Percentiles rank a stretch among this genome's conserved stretches.
Conservation (phyloP, 1,140 invertebrate genomes). For the Euwallacea similis region DNA sequence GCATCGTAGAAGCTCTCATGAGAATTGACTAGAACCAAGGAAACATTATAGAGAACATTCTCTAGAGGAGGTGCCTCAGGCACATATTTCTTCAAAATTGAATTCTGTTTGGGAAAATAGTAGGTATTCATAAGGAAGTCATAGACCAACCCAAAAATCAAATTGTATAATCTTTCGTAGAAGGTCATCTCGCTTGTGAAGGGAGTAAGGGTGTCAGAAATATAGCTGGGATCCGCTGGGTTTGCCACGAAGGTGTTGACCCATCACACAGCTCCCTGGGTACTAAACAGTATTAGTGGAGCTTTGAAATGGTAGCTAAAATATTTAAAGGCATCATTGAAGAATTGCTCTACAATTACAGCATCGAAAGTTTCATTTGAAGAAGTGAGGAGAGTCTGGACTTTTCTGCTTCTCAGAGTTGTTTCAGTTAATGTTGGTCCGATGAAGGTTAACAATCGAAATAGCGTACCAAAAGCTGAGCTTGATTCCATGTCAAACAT, state of each 20-base stretch:
- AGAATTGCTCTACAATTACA: conserved; percentile 67
- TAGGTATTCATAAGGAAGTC: conserved; percentile 47
- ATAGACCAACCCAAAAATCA: conserved; percentile 42
- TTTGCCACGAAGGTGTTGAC: conserved; percentile 53
- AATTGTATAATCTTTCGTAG: conserved; percentile 54
- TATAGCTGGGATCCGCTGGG: conserved; percentile 51
- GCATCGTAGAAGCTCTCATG: conserved; percentile 44
- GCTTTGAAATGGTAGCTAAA: conserved; percentile 63
- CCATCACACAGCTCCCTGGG: conserved; percentile 35
- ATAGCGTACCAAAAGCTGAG: neutral
- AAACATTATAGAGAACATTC: conserved; percentile 57
- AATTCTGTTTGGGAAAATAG: conserved; percentile 41
- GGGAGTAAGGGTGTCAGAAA: conserved; percentile 46
- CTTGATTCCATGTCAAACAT: neutral
- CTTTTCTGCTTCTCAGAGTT: conserved; percentile 27
- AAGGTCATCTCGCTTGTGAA: conserved; percentile 55
- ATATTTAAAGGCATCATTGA: conserved; percentile 67
- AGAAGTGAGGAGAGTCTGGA: conserved; percentile 33
- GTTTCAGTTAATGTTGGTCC: conserved; percentile 47
- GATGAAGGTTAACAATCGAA: neutral
- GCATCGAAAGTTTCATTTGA: conserved; percentile 60
- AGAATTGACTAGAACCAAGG: conserved; percentile 52
- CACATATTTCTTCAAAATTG: conserved; percentile 49
- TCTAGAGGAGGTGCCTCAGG: conserved; percentile 55
- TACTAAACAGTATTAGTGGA: conserved; percentile 61